Evolutionary conservation across 53 echinoderm and acorn worm genomes (phyloP).

Genomic region (Holothuria scabra): DNA sequence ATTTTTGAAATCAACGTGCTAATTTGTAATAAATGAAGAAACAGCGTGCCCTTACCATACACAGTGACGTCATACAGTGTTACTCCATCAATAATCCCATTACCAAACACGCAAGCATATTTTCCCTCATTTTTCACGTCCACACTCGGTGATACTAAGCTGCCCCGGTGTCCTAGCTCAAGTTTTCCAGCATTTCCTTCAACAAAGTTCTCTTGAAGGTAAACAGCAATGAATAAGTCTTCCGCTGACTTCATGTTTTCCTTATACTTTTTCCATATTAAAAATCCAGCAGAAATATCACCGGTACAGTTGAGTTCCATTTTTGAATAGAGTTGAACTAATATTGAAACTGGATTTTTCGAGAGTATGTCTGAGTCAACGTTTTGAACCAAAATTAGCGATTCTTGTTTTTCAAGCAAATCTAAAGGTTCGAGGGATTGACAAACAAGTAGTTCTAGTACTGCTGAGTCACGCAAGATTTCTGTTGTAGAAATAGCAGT

Average conservation of each 20-base stretch:
- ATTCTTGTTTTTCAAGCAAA: neutral
- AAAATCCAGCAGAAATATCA: neutral
- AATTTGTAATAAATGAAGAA: no score
- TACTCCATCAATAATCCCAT: neutral
- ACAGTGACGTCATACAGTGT: neutral
- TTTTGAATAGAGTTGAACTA: neutral
- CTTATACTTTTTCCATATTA: slow-evolving; percentile 1
- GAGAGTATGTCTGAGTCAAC: neutral
- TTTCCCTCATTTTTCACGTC: neutral
- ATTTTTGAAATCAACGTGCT: no score
- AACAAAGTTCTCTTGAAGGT: neutral
- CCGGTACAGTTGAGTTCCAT: neutral
- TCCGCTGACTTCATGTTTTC: no score
- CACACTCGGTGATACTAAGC: neutral
- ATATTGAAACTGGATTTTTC: neutral
- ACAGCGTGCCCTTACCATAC: neutral
- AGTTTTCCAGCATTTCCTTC: neutral
- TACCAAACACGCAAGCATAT: slow-evolving; percentile 2
- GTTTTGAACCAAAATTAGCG: neutral
- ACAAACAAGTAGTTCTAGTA: neutral
- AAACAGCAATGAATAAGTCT: neutral
- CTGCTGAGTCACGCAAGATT: no score
- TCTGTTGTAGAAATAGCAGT: no score
- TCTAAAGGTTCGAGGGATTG: no score
- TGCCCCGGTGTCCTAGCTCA: neutral